Percentiles rank a stretch among this genome's conserved stretches.
Conservation (phyloP, 1,140 invertebrate genomes). For the Araneus ventricosus region DNA sequence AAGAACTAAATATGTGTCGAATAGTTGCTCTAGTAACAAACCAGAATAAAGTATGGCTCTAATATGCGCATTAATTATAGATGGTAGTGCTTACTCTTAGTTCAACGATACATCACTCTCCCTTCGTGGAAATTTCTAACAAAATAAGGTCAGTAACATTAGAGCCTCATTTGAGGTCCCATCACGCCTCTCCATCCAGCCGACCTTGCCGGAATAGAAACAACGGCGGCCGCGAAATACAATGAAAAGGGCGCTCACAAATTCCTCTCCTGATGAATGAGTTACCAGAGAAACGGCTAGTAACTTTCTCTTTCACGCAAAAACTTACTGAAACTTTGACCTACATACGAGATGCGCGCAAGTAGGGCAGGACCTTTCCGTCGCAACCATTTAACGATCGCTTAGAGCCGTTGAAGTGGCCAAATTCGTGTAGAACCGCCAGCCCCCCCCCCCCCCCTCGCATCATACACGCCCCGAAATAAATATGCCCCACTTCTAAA, state of each 20-base stretch:
- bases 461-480: constrained; percentile 42
- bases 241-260: background rate
- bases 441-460: background rate
- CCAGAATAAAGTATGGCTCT: too few species aligned
- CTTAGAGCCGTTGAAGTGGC: background rate
- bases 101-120: background rate
- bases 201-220: constrained; percentile 35
- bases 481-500: constrained; percentile 43
- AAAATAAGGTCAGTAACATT: constrained; percentile 41
- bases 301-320: constrained; percentile 42
- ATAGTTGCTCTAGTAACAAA: too few species aligned
- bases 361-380: constrained; percentile 19
- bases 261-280: constrained; percentile 28
- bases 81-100: background rate
- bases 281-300: background rate
- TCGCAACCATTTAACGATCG: constrained; percentile 28
- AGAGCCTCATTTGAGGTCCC: background rate
- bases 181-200: background rate
- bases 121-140: background rate
- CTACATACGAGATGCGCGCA: constrained; percentile 9
- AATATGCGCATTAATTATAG: background rate
- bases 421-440: background rate
- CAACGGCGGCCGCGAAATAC: constrained; percentile 30
- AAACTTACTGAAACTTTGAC: constrained; percentile 51
- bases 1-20: too few species aligned